Conservation (phyloP, 1,140 invertebrate genomes). For the Drosophila willistoni region DNA sequence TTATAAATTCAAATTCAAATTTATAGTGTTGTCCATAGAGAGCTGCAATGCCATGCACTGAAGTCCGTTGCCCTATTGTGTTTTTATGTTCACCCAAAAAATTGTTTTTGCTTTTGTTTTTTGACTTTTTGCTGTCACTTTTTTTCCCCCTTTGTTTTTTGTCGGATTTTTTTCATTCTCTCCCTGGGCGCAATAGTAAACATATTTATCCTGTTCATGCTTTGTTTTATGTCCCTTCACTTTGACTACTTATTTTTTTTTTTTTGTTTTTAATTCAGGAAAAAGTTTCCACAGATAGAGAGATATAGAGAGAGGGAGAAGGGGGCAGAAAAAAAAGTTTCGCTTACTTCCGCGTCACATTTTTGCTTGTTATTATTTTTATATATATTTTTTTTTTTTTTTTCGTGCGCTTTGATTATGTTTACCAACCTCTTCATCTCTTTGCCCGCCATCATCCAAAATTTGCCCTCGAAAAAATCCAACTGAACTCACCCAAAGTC, state of each 20-base stretch:
- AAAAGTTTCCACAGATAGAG: conserved; percentile 54
- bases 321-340: conserved; percentile 27
- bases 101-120: too few species aligned
- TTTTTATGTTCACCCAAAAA: too few species aligned
- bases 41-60: too few species aligned
- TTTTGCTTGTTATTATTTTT: conserved; percentile 51
- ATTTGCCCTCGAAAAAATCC: not conserved
- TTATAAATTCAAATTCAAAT: too few species aligned
- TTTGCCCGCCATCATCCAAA: not conserved
- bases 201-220: conserved; percentile 59
- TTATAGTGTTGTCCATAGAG: too few species aligned
- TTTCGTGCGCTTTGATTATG: conserved; percentile 63
- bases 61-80: too few species aligned
- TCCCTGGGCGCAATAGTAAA: conserved; percentile 46
- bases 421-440: conserved; percentile 54
- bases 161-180: not conserved
- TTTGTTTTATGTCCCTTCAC: conserved; percentile 71
- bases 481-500: too few species aligned
- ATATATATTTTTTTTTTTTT: too few species aligned
- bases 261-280: conserved; percentile 66
- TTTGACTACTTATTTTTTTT: conserved; percentile 43
- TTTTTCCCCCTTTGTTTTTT: conserved; percentile 7
- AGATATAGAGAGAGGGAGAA: conserved; percentile 15
- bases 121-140: conserved; percentile 10
- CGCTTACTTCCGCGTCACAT: conserved; percentile 44